Conservation (phyloP, 2,113 vertebrate species). For the Sula dactylatra region DNA sequence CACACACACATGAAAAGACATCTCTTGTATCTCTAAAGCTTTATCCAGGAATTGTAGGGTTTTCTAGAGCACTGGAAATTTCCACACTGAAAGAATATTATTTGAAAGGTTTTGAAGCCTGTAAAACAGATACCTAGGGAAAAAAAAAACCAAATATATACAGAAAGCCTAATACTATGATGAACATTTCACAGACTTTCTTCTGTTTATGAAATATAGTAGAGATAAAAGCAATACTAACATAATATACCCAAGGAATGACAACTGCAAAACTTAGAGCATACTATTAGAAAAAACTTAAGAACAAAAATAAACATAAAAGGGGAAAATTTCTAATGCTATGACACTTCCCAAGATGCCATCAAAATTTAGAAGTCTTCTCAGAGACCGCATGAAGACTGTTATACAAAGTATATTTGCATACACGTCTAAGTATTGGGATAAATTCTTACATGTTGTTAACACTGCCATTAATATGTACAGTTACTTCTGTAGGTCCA, state of each 20-base stretch:
- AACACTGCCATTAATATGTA: not conserved
- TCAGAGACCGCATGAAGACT: not conserved
- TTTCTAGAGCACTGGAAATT: not conserved
- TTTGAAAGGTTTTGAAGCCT: not conserved
- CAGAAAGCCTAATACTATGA: not conserved
- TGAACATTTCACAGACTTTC: not conserved
- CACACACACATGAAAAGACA: not conserved
- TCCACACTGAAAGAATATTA: not conserved
- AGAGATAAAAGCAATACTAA: not conserved
- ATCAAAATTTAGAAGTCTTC: not conserved
- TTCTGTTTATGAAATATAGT: not conserved
- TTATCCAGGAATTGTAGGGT: not conserved
- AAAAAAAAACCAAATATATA: not conserved
- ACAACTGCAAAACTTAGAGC: not conserved
- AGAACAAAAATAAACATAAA: not conserved
- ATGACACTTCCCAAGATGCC: not conserved
- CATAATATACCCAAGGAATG: not conserved
- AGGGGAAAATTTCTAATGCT: not conserved
- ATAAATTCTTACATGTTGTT: not conserved
- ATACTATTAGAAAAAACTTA: not conserved
- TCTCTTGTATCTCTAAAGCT: not conserved
- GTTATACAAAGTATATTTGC: not conserved
- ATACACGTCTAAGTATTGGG: accelerated
- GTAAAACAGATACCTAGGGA: not conserved
- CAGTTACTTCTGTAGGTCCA: not conserved